Evolutionary conservation across 2,113 vertebrate genomes (phyloP), one percentile per base, ranked within the genome.

Genomic region (Tor tambroides): DNA sequence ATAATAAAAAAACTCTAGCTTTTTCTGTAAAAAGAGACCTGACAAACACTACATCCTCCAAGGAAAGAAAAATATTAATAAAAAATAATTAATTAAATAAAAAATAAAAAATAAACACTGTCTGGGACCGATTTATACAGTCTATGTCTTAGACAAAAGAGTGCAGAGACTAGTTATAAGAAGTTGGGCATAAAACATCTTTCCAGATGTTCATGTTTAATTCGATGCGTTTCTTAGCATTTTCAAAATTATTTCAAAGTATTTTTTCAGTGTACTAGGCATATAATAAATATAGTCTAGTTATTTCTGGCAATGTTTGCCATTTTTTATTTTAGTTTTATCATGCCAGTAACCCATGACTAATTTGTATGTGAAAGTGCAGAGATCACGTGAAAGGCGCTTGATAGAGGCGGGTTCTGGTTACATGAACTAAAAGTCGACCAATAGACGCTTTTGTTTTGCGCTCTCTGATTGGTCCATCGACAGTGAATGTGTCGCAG

Each of bases 371-470:
- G 38, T 15, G 41, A 75, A 75, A 75, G 72, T 86, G 7, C 41
- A n/a, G 2, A 43, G 91, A 92, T 91, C 93, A 94, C 94, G 96
- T 90, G 90, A 90, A 90, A 86, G 14, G 32, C 89, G 92, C 91
- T 71, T 94, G 95, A 88, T 90, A 92, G 92, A 82, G 80, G 79
- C 28, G 0, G n/a, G 7, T 4, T 5, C 9, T 8, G 0, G 41
- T 43, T 9, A 43, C 41, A 10, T 43, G 9, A 54, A 5, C 14
- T 17, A 26, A 49, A 0, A 49, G 41, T 2, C 15, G 84, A 0
- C 96, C 96, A 97, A 96, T 96, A 1, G 91, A 49, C 35, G 46
- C 12, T 82, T 84, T 84, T 89, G 92, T 94, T 94, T 91, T 51
- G 65, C 88, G 90, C 83, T 91, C 89, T 92, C 91, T 92, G 91